A percentile compares a stretch with the other conserved stretches of the same genome.
Evolutionary conservation across 2,113 vertebrate species (phyloP).

Genomic region (Cryptomyrus ogoouensis): DNA sequence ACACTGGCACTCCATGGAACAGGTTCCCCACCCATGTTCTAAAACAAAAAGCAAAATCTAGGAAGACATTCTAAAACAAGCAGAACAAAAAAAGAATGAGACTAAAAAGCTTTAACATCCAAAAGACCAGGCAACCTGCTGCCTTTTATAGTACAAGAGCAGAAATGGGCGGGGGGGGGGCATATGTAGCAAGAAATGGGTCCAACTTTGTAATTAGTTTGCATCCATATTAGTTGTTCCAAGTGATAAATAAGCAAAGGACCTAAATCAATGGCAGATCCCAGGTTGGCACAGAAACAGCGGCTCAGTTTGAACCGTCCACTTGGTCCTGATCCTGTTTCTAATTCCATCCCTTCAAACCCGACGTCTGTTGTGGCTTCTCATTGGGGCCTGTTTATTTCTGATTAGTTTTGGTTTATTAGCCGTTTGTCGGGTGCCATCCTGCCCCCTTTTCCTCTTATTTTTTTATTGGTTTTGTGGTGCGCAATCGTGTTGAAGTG

Average conservation of each 20-base stretch:
- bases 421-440: neutral
- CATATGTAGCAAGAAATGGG: neutral
- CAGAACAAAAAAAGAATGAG: neutral
- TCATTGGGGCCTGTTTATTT: neutral
- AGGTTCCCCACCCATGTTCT: neutral
- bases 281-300: neutral
- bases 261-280: conserved; percentile 7
- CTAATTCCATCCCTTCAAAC: conserved; percentile 1
- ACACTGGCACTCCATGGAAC: no score
- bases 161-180: no score
- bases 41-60: conserved; percentile 18
- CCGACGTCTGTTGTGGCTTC: neutral
- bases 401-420: neutral
- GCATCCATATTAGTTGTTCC: neutral
- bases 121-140: neutral
- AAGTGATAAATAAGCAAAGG: neutral
- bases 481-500: neutral
- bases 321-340: neutral
- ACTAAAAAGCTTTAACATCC: neutral
- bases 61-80: conserved; percentile 7
- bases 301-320: neutral
- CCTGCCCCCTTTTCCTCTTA: neutral
- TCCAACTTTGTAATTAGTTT: neutral
- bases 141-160: neutral
- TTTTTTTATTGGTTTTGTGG: neutral